Conservation (phyloP, 2,113 vertebrate species). For the Camelus dromedarius region DNA sequence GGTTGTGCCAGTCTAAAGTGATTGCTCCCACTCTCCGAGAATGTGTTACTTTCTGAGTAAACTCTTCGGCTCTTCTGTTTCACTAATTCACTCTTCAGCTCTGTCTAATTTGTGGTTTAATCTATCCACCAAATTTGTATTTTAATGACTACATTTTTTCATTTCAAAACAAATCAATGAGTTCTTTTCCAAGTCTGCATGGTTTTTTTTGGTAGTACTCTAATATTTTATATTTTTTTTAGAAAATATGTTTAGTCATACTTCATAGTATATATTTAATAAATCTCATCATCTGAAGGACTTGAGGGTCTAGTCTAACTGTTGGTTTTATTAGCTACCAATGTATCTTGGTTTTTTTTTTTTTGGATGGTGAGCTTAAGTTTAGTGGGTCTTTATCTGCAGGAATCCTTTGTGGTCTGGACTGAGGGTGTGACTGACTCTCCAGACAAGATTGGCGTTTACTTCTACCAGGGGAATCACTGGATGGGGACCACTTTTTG, state of each 20-base stretch:
- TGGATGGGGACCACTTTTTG: background rate
- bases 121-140: background rate
- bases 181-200: constrained; percentile 29
- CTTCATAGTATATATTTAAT: background rate
- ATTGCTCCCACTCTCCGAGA: background rate
- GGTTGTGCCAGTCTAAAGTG: background rate
- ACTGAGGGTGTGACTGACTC: background rate
- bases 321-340: background rate
- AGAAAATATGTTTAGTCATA: background rate
- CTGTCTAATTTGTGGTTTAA: constrained; percentile 46
- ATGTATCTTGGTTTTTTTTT: background rate
- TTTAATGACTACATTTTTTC: constrained; percentile 37
- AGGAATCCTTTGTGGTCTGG: constrained; percentile 5
- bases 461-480: constrained; percentile 15
- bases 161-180: constrained; percentile 32
- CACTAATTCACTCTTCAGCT: constrained; percentile 22
- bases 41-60: background rate
- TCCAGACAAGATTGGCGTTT: background rate
- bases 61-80: constrained; percentile 38
- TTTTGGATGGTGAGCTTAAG: background rate
- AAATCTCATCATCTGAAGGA: background rate
- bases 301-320: background rate
- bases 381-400: constrained; percentile 13
- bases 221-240: constrained; percentile 5
- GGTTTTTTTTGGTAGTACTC: background rate